Base-by-base conservation (phyloP, 2,113 vertebrate genomes). In the Azemiops feae region DNA sequence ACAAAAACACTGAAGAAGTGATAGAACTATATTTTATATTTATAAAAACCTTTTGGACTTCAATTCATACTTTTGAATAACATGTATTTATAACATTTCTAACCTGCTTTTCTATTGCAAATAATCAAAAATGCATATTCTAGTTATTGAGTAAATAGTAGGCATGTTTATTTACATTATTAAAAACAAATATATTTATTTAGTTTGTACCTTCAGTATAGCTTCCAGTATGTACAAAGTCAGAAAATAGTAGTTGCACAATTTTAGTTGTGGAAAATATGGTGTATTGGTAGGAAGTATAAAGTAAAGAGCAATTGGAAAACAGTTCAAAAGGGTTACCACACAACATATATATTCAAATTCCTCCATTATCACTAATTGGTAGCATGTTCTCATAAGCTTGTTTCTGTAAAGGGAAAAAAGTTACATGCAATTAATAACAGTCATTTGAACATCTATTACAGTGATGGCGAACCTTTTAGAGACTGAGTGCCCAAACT, bases 211-310 rank as follows among this genome's bases (percentile, higher is more conserved):
- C 97, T 97, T 97, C 54, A 97, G 54, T 57, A 91, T 0, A 88
- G 96, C 93, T 88, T 95, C 88, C 52, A 96, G 0, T 81, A 93
- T 25, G 93, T 96, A 97, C 23, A 97, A 94, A 88, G 64, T 12
- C 11, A 97, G 27, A 95, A 96, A 97, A 89, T 97, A 96, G 89
- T 97, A 95, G 95, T 97, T 97, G 53, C 94, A 58, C 0, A 86
- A 27, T 52, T 91, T 88, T 85, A 98, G 94, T 94, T 95, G 85
- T 25, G 5, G 25, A 27, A 92, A 91, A 95, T 94, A 95, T 85
- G 86, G 85, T 27, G 93, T 45, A 94, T 88, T 95, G 88, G 93
- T 53, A 25, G 1, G 2, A 92, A 94, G 88, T 91, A 95, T 94
- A 14, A 96, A 43, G 93, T 97, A 95, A 30, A 97, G 50, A 54